Evolutionary conservation across 2,113 vertebrate genomes (phyloP).

Genomic region (Macroglossus sobrinus): DNA sequence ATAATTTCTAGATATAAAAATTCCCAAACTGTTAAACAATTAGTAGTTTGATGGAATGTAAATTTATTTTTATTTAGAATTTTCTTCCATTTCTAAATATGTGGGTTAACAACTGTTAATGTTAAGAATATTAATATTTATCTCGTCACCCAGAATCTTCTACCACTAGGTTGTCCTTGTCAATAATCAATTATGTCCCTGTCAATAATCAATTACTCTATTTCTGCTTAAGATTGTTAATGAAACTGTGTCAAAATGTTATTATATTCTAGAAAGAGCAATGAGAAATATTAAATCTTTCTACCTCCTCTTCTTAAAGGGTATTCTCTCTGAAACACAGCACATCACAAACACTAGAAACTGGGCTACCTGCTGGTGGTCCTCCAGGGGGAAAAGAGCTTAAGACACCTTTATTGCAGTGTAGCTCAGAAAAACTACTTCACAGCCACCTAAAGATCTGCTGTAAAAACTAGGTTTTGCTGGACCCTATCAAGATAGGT

Average conservation of each 20-base stretch:
- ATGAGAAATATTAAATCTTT: background rate
- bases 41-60: background rate
- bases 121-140: background rate
- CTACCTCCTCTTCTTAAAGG: too few species aligned
- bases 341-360: background rate
- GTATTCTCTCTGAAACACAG: background rate
- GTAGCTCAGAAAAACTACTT: background rate
- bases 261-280: background rate
- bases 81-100: constrained; percentile 36
- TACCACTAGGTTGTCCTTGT: background rate
- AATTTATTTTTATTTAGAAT: constrained; percentile 5
- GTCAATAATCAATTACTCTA: background rate
- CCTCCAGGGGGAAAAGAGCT: background rate
- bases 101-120: background rate
- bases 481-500: background rate
- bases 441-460: background rate
- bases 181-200: background rate
- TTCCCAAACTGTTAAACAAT: background rate
- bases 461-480: background rate
- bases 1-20: background rate
- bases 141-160: background rate
- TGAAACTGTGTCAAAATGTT: background rate
- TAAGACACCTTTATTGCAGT: background rate
- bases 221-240: background rate
- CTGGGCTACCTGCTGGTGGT: background rate